These are phyloP conservation scores for Odontamblyopus rebecca DNA, from an alignment of 2,797 vertebrate species.

Conservation along the genomic window DNA sequence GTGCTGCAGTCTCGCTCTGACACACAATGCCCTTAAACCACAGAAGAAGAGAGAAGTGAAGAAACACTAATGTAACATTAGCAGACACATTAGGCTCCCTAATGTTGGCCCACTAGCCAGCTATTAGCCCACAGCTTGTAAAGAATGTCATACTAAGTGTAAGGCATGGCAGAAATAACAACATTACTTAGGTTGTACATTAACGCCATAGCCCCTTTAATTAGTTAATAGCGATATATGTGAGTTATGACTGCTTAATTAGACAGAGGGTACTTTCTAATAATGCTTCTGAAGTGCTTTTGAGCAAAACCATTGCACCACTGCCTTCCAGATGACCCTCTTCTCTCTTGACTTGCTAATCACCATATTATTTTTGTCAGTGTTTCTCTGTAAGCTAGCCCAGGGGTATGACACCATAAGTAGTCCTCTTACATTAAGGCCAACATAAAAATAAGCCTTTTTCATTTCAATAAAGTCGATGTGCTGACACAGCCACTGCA, in stretches of 20 bases:
- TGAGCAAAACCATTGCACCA: conserved; percentile 13
- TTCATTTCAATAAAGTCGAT: conserved; percentile 38
- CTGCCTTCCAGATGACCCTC: conserved; percentile 25
- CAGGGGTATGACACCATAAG: conserved; percentile 25
- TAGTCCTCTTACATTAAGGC: conserved; percentile 36
- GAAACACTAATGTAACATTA: conserved; percentile 74
- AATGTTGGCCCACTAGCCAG: conserved; percentile 73
- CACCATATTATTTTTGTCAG: conserved; percentile 54
- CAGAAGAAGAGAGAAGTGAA: conserved; percentile 64
- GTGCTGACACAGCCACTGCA: conserved; percentile 29
- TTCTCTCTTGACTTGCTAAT: conserved; percentile 40
- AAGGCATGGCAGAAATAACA: conserved; percentile 47
- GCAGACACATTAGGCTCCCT: conserved; percentile 72
- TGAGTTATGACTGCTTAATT: conserved; percentile 19
- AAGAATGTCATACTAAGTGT: conserved; percentile 62
- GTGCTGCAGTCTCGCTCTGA: conserved; percentile 29
- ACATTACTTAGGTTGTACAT: conserved; percentile 42
- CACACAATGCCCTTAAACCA: conserved; percentile 68
- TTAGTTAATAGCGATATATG: conserved; percentile 11
- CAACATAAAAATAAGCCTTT: conserved; percentile 30
- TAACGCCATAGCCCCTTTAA: conserved; percentile 31
- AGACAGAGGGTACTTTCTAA: conserved; percentile 9
- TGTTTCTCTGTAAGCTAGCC: conserved; percentile 35
- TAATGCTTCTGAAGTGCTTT: neutral
- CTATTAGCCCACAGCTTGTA: conserved; percentile 67